These are phyloP conservation scores for Apis laboriosa DNA, from an alignment of 1,140 invertebrate species.

Conservation along the genomic window DNA sequence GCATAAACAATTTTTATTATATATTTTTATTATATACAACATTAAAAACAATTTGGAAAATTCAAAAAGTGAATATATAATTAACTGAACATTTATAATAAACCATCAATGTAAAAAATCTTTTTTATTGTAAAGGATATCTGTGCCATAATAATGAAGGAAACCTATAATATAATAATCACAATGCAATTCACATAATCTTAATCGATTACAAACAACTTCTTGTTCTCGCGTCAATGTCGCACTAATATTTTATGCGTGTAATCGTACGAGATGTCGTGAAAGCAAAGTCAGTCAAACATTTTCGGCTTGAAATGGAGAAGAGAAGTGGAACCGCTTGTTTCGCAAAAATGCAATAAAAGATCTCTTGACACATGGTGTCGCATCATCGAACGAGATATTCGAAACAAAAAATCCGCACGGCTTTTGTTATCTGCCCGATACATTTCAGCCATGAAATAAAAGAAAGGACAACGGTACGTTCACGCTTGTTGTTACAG, in stretches of 20 bases:
- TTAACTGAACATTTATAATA: too few species aligned
- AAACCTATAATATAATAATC: background rate
- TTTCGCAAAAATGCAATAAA: constrained; percentile 34
- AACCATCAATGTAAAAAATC: too few species aligned
- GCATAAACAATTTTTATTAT: too few species aligned
- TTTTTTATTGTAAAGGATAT: too few species aligned
- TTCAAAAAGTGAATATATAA: too few species aligned
- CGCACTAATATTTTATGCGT: constrained; percentile 3
- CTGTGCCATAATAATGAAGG: too few species aligned
- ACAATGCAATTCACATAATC: background rate
- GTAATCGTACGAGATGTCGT: background rate
- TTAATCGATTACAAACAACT: background rate
- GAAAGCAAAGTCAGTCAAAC: constrained; percentile 20
- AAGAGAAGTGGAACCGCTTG: background rate
- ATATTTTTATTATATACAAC: too few species aligned
- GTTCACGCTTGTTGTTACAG: background rate
- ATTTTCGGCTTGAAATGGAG: constrained; percentile 10
- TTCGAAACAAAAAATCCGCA: background rate
- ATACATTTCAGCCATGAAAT: constrained; percentile 9
- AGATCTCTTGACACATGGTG: constrained; percentile 11
- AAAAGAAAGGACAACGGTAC: background rate
- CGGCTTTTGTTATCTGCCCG: constrained; percentile 19
- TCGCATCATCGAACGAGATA: constrained; percentile 23
- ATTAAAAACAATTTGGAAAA: too few species aligned
- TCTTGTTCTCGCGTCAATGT: too few species aligned